Evolutionary conservation across 2,888 invertebrate species (phyloP).

Genomic region (Eristalinus sepulchralis): DNA sequence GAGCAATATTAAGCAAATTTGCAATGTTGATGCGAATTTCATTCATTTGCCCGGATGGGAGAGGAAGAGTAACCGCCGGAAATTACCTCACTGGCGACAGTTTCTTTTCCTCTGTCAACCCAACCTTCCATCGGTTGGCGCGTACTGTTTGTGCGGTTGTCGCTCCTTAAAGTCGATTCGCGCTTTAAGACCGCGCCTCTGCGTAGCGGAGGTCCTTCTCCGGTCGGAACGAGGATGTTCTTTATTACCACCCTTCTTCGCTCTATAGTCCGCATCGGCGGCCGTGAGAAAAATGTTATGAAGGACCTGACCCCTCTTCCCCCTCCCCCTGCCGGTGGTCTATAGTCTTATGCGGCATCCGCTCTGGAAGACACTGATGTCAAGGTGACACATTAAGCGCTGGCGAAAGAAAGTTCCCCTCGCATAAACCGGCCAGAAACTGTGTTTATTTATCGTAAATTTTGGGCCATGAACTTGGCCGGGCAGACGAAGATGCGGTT

Average conservation of each 20-base stretch:
- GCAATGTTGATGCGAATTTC: constrained; percentile 48
- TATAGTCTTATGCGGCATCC: constrained; percentile 35
- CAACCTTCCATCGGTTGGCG: neutral
- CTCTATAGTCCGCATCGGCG: neutral
- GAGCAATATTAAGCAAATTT: constrained; percentile 56
- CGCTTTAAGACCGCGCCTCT: constrained; percentile 3
- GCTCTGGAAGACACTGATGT: constrained; percentile 24
- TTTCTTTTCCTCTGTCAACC: neutral
- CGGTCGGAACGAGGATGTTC: neutral
- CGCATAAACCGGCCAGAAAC: neutral
- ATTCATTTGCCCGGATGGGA: constrained; percentile 35
- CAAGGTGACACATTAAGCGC: constrained; percentile 35
- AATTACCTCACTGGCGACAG: constrained; percentile 49
- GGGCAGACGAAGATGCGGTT: constrained; percentile 12
- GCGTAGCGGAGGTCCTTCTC: neutral
- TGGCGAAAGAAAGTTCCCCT: neutral
- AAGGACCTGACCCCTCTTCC: no score
- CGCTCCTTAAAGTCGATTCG: constrained; percentile 21
- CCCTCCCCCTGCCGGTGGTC: neutral
- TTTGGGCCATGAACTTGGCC: constrained; percentile 22
- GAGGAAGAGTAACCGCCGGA: constrained; percentile 43
- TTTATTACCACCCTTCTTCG: constrained; percentile 11
- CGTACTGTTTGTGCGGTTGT: constrained; percentile 2
- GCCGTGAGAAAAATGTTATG: constrained; percentile 3
- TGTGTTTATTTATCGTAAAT: constrained; percentile 31